Evolutionary conservation across 1,140 invertebrate genomes (phyloP).

Genomic region (Stenopsyche tienmushanensis): DNA sequence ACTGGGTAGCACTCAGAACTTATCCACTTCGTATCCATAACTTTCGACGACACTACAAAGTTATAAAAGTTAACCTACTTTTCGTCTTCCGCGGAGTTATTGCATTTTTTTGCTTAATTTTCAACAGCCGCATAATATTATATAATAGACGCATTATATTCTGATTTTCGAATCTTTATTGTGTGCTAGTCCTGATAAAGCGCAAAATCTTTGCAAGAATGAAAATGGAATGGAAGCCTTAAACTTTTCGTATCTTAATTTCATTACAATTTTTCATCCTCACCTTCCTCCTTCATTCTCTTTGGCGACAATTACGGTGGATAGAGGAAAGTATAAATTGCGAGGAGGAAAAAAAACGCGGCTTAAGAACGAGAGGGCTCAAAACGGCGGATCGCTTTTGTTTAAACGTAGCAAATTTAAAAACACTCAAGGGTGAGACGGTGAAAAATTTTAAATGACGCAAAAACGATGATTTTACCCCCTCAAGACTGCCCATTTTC

Average conservation of each 20-base stretch:
- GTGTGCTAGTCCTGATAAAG: too few relatives aligned
- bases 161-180: too few relatives aligned
- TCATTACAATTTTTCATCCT: constrained; percentile 23
- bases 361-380: constrained; percentile 1
- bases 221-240: constrained; percentile 12
- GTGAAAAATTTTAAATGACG: constrained; percentile 26
- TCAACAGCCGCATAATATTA: too few relatives aligned
- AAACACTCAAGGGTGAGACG: constrained; percentile 20
- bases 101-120: too few relatives aligned
- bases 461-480: constrained; percentile 15
- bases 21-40: not conserved
- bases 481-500: not conserved
- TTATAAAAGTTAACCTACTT: not conserved
- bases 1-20: too few relatives aligned
- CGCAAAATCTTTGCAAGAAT: not conserved
- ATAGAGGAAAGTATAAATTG: constrained; percentile 12
- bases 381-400: constrained; percentile 24
- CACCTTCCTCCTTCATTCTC: constrained; percentile 9
- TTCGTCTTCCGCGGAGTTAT: not conserved
- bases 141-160: too few relatives aligned
- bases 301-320: constrained; percentile 13
- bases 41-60: constrained; percentile 5
- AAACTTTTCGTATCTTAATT: constrained; percentile 19
- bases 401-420: constrained; percentile 31
- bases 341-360: constrained; percentile 4